Evolutionary conservation across 2,888 invertebrate genomes (phyloP).

Genomic region (Hylaea fasciaria): DNA sequence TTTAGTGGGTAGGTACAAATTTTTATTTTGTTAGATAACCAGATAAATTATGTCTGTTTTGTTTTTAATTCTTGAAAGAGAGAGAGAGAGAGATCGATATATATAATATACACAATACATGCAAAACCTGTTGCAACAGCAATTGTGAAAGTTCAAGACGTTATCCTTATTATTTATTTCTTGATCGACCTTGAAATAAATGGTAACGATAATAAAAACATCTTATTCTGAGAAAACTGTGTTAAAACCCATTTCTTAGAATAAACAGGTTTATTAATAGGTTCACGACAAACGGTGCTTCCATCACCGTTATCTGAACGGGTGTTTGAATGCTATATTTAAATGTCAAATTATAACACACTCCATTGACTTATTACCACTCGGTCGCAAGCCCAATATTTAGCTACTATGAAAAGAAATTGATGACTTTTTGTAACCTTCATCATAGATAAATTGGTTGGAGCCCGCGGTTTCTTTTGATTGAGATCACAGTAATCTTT

Average conservation of each 20-base stretch:
- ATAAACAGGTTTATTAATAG: conserved; percentile 4
- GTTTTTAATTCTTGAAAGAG: too few species aligned
- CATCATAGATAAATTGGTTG: conserved; percentile 1
- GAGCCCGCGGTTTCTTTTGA: neutral
- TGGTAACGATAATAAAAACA: neutral
- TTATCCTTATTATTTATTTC: conserved; percentile 44
- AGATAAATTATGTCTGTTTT: too few species aligned
- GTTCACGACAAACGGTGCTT: conserved; percentile 8
- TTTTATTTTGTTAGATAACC: too few species aligned
- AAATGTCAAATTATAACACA: conserved; percentile 2
- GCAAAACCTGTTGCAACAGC: too few species aligned
- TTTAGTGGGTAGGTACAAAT: too few species aligned
- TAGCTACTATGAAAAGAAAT: neutral
- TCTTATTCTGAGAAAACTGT: neutral
- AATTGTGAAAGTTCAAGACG: too few species aligned
- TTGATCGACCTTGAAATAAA: neutral
- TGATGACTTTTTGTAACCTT: neutral
- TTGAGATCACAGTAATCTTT: neutral
- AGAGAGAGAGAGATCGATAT: too few species aligned
- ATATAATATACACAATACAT: too few species aligned
- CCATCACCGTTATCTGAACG: conserved; percentile 35
- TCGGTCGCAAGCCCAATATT: too few species aligned
- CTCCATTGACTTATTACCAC: too few species aligned
- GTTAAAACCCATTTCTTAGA: conserved; percentile 3
- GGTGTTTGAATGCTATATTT: conserved; percentile 8